Evolutionary conservation across 1,140 invertebrate species (phyloP), one percentile per base, ranked within the genome.

Genomic region (Drosophila ohnishii): DNA sequence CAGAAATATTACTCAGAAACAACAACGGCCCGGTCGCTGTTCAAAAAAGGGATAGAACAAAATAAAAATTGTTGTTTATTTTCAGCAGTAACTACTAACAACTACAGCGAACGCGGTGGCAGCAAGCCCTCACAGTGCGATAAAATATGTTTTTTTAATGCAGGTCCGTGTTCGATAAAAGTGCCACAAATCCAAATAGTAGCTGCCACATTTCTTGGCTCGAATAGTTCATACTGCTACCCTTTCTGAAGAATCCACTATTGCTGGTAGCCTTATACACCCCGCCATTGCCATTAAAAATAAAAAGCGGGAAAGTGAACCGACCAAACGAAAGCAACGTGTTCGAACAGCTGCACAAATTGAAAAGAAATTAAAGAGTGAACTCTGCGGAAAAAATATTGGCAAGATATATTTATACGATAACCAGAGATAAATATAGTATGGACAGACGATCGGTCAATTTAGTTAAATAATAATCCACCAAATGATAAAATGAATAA

Each of bases 121-220:
- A 73, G 69, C 73, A 69, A 77, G 72, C 53, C 25, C 66, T 58
- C 62, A 37, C 61, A 47, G 67, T 62, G 66, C 63, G 44, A 86
- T 87, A 82, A 86, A 87, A 69, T 75, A 82, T 82, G 83, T 82
- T 87, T 87, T 85, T 86, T 78, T 82, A 86, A 86, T 87, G 75
- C 83, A 82, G 75, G 44, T 69, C 65, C 56, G 59, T 78, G 78
- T 86, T 85, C 78, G 65, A 78, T 78, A 55, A 82, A 81, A 86
- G 73, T 85, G 77, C 65, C 53, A 75, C 69, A 81, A 86, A 64
- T 81, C 55, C 65, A 85, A 69, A 73, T 53, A 60, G 48, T 62
- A 66, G 47, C 13, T 5, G 25, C 30, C 14, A 19, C 60, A 32
- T 25, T 32, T n/a, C 13, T 16, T 8, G 44, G 10, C 13, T 44